Evolutionary conservation across 1,140 invertebrate species (phyloP), one percentile per base, ranked within the genome.

Genomic region (Bombyx mori): DNA sequence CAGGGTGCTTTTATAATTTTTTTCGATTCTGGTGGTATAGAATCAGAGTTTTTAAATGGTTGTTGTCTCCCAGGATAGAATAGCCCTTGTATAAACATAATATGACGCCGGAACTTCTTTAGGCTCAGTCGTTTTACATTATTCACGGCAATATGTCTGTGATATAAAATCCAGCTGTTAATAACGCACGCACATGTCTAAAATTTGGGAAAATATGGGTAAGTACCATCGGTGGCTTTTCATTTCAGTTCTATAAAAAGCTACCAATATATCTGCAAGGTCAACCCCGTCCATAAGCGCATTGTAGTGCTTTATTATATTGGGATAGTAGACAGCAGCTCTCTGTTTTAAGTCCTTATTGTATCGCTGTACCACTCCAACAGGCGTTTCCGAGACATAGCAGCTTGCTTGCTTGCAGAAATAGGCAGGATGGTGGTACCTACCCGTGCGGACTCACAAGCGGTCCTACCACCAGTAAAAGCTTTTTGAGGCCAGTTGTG

Each of bases 291-390:
- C 64, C 70, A 69, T 67, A 57, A 65, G 58, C 0, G 57, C 54
- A 48, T 65, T 67, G 47, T 73, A 66, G 12, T 66, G 60, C 58
- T 65, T 66, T 63, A 68, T 62, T 57, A 64, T 50, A 52, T 65
- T 57, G n/a, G 65, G 60, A 57, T 65, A 65, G 46, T 45, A 12
- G 9, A 65, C 59, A 49, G 45, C 50, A 54, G 42, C 55, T 56
- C 53, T 66, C 42, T 54, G 42, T 61, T 64, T 63, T 54, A 47
- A 43, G 42, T 59, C 58, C 43, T 69, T 68, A 47, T 57, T 61
- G 26, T 3, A 35, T 3, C 26, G 26, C 4, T 35, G 26, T 35
- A 35, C 4, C 2, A 49, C 53, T 54, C 44, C 46, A 51, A 62
- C 59, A 54, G 64, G 62, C 10, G 52, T 54, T 46, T 46, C 57